Evolutionary conservation across 2,113 vertebrate genomes (phyloP).

Genomic region (Stegastes partitus): DNA sequence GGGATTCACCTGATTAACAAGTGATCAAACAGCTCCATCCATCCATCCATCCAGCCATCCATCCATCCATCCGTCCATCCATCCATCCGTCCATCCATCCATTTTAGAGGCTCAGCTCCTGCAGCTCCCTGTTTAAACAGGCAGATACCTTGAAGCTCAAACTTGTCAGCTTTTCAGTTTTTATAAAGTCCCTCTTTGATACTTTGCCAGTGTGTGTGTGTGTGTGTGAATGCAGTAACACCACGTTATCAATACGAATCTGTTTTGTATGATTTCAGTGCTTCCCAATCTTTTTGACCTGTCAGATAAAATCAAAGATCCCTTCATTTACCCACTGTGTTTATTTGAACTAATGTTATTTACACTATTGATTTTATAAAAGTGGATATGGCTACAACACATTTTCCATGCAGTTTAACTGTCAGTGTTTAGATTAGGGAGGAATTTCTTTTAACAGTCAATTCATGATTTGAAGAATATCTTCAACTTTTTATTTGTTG

Average conservation of each 20-base stretch:
- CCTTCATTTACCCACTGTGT: background rate
- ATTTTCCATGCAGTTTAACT: background rate
- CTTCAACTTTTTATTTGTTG: background rate
- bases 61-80: slow-evolving; percentile 53
- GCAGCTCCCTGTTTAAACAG: slow-evolving; percentile 34
- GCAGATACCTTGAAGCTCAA: slow-evolving; percentile 49
- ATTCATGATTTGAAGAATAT: background rate
- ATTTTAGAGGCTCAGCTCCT: background rate
- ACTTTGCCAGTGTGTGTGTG: slow-evolving; percentile 20
- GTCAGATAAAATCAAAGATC: background rate
- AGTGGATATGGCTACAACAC: background rate
- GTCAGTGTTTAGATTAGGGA: background rate
- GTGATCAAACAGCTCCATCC: slow-evolving; percentile 65
- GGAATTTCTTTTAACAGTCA: background rate
- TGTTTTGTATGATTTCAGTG: slow-evolving; percentile 9
- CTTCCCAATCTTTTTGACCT: background rate
- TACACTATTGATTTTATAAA: background rate
- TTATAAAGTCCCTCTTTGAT: slow-evolving; percentile 43
- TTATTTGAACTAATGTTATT: background rate
- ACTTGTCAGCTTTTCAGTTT: slow-evolving; percentile 67
- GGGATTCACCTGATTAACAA: slow-evolving; percentile 66
- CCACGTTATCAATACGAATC: background rate
- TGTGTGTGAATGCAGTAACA: background rate
- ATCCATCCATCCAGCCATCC: slow-evolving; percentile 58
- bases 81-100: too few species aligned